Evolutionary conservation across 2,113 vertebrate species (phyloP).

Genomic region (Lamprologus ornatipinnis): DNA sequence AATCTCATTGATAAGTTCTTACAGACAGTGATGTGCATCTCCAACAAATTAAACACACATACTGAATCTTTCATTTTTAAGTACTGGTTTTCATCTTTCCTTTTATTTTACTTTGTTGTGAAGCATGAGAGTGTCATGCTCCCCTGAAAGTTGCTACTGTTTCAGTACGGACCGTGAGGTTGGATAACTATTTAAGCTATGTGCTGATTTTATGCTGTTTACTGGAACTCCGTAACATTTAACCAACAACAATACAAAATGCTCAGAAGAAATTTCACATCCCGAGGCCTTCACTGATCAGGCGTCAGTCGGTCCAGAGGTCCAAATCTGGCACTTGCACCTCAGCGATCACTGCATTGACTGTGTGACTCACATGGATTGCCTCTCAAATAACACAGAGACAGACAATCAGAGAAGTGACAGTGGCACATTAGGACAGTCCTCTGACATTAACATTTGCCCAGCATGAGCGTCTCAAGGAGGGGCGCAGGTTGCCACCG

Average conservation of each 20-base stretch:
- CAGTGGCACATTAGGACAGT: conserved; percentile 11
- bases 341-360: neutral
- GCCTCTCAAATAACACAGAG: neutral
- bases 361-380: neutral
- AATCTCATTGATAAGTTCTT: neutral
- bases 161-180: accelerated
- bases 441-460: conserved; percentile 3
- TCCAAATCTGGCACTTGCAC: neutral
- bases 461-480: neutral
- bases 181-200: neutral
- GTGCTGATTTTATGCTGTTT: neutral
- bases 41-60: neutral
- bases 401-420: neutral
- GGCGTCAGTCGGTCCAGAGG: neutral
- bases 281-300: neutral
- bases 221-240: neutral
- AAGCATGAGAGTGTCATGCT: neutral
- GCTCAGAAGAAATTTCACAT: neutral
- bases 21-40: neutral
- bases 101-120: neutral
- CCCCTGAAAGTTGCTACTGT: neutral
- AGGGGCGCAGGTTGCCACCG: conserved; percentile 20
- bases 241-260: neutral
- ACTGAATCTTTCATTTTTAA: neutral
- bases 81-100: neutral